Percentiles rank a stretch among this genome's conserved stretches.
These are phyloP conservation scores for Podilymbus podiceps DNA, from an alignment of 2,113 vertebrate genomes.

Conservation along the genomic window DNA sequence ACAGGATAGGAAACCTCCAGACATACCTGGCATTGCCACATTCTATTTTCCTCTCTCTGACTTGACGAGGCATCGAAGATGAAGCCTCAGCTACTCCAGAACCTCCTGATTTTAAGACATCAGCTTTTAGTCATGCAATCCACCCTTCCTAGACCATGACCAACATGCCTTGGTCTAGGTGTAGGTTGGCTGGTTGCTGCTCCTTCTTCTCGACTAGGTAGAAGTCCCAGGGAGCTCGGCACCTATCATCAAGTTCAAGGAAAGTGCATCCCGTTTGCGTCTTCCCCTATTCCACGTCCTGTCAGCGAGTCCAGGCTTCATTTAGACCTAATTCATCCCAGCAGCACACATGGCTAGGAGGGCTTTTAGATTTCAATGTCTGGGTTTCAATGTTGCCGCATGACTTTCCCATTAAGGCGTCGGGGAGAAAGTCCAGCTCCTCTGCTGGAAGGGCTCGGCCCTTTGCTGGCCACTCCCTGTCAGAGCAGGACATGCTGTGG, in stretches of 20 bases:
- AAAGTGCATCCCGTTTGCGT: not conserved
- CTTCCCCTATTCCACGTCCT: not conserved
- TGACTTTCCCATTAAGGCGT: conserved; percentile 28
- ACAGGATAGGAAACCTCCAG: not conserved
- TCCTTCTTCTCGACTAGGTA: not conserved
- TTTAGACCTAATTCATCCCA: not conserved
- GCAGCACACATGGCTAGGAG: not conserved
- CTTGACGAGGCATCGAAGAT: not conserved
- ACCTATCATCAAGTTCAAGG: not conserved
- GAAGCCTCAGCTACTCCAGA: not conserved
- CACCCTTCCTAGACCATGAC: not conserved
- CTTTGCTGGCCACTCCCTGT: not conserved
- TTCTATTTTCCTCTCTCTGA: not conserved
- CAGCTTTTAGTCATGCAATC: not conserved
- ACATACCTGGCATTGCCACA: not conserved
- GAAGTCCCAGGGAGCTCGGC: not conserved
- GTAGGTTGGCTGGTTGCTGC: not conserved
- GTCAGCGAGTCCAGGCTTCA: not conserved
- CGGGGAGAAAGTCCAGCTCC: not conserved
- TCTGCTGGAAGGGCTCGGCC: not conserved
- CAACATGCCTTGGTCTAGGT: not conserved
- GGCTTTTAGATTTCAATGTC: not conserved
- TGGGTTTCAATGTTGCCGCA: not conserved
- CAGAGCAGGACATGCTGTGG: not conserved
- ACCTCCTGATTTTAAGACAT: not conserved